phyloP scores from a whole-genome alignment of 2,888 invertebrate genomes.

The Drosophila seclusa region DNA sequence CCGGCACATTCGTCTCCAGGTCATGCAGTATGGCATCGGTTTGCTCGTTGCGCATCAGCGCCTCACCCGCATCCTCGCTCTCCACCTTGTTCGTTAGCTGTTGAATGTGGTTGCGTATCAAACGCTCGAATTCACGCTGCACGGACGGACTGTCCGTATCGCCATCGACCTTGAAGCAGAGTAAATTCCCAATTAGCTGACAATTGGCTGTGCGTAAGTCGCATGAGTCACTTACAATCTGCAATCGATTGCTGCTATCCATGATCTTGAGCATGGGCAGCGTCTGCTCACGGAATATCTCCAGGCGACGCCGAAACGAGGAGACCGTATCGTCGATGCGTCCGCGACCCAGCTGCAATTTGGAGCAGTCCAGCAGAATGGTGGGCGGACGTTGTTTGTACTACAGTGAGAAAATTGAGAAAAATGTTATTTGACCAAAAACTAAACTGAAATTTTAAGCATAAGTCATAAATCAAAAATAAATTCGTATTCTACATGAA shows the following conservation, averaged over 20 bases:
- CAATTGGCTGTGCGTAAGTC: no score
- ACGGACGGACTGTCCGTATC: slow-evolving; percentile 93
- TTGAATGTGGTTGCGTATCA: slow-evolving; percentile 89
- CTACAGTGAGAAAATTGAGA: slow-evolving; percentile 84
- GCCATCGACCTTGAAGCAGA: slow-evolving; percentile 89
- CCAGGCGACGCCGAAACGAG: slow-evolving; percentile 92
- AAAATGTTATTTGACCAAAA: slow-evolving; percentile 38
- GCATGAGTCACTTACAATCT: slow-evolving; percentile 89
- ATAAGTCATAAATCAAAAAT: neutral
- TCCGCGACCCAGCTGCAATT: slow-evolving; percentile 93
- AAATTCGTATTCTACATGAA: neutral
- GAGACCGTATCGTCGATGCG: slow-evolving; percentile 94
- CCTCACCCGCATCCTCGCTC: slow-evolving; percentile 52
- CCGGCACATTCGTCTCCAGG: slow-evolving; percentile 84
- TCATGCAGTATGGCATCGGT: slow-evolving; percentile 84
- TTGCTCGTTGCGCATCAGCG: slow-evolving; percentile 68
- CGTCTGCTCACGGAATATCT: slow-evolving; percentile 94
- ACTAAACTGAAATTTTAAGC: neutral
- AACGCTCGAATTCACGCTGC: slow-evolving; percentile 90
- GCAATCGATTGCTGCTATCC: slow-evolving; percentile 92
- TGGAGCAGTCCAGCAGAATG: slow-evolving; percentile 95
- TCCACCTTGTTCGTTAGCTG: slow-evolving; percentile 84
- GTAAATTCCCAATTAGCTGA: neutral
- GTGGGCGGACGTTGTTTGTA: slow-evolving; percentile 91
- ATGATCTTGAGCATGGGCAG: slow-evolving; percentile 94